Percentiles rank a stretch among this genome's conserved stretches.
phyloP scores from a whole-genome alignment of 2,113 vertebrate species.

The Chloropsis cyanopogon region DNA sequence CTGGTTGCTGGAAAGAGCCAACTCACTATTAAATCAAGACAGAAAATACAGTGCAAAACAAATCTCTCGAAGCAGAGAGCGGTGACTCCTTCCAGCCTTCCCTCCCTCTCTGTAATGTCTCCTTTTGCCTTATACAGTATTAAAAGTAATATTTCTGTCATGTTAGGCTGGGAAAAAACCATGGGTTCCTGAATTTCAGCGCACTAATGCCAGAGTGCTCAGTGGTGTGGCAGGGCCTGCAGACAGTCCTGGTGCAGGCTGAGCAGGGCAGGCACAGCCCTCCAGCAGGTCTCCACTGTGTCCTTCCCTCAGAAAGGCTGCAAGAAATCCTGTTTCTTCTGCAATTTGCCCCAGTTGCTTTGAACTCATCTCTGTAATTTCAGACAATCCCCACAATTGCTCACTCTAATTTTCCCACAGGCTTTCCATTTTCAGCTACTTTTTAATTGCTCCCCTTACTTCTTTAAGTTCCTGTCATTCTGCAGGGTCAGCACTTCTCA shows the following conservation, averaged over 20 bases:
- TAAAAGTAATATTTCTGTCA: background rate
- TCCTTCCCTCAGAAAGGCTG: background rate
- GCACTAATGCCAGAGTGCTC: background rate
- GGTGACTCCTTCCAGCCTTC: background rate
- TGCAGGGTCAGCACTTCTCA: background rate
- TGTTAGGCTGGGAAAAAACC: background rate
- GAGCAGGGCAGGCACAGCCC: background rate
- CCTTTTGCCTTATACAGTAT: conserved; percentile 12
- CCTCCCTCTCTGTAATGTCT: background rate
- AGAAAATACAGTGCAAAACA: conserved; percentile 20
- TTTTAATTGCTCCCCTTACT: background rate
- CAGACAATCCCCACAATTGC: background rate
- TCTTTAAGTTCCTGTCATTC: accelerated
- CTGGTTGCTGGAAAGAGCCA: conserved; percentile 16
- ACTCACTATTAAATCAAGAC: conserved; percentile 2
- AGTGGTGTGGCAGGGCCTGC: background rate
- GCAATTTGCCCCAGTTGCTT: background rate
- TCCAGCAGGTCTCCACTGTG: too few relatives aligned
- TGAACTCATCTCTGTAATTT: background rate
- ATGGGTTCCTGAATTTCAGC: background rate
- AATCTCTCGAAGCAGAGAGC: background rate
- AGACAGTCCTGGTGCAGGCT: background rate
- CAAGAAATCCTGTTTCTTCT: background rate
- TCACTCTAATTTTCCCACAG: background rate
- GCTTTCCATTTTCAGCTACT: background rate